A percentile compares a stretch with the other conserved stretches of the same genome.
Evolutionary conservation across 2,797 vertebrate species (phyloP).

Genomic region (Hemitrygon akajei): DNA sequence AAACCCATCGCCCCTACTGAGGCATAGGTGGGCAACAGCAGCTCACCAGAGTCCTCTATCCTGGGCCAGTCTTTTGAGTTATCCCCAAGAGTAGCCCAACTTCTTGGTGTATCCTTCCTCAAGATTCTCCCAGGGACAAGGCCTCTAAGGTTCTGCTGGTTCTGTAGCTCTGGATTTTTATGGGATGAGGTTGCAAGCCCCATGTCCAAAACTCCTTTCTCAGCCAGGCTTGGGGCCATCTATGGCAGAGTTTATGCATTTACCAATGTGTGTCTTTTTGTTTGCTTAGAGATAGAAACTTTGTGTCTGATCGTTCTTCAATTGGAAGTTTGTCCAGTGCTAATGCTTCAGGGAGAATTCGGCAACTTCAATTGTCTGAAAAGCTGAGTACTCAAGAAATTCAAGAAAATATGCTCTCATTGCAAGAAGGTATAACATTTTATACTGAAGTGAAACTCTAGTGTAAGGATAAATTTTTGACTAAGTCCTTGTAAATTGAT

Average conservation of each 20-base stretch:
- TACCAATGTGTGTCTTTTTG: background rate
- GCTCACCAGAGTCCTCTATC: too few species aligned
- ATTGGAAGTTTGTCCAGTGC: conserved; percentile 69
- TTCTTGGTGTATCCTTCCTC: too few species aligned
- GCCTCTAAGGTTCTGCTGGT: too few species aligned
- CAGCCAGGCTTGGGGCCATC: too few species aligned
- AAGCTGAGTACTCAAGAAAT: conserved; percentile 65
- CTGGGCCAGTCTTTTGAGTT: too few species aligned
- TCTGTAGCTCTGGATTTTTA: too few species aligned
- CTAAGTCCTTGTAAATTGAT: background rate
- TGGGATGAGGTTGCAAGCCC: too few species aligned
- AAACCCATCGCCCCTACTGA: too few species aligned
- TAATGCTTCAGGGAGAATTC: conserved; percentile 66
- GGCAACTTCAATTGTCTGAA: conserved; percentile 58
- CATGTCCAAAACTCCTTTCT: too few species aligned
- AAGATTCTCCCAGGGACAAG: too few species aligned
- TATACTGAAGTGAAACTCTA: background rate
- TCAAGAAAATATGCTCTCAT: conserved; percentile 62
- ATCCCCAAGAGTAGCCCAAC: too few species aligned
- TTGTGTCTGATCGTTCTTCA: conserved; percentile 67
- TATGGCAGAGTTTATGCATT: background rate
- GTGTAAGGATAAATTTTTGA: background rate
- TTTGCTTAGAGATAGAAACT: conserved; percentile 61
- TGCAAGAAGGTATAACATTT: conserved; percentile 66
- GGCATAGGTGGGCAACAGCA: too few species aligned